Evolutionary conservation across 2,888 invertebrate genomes (phyloP), one percentile per base, ranked within the genome.

Genomic region (Alentia gelatinosa): DNA sequence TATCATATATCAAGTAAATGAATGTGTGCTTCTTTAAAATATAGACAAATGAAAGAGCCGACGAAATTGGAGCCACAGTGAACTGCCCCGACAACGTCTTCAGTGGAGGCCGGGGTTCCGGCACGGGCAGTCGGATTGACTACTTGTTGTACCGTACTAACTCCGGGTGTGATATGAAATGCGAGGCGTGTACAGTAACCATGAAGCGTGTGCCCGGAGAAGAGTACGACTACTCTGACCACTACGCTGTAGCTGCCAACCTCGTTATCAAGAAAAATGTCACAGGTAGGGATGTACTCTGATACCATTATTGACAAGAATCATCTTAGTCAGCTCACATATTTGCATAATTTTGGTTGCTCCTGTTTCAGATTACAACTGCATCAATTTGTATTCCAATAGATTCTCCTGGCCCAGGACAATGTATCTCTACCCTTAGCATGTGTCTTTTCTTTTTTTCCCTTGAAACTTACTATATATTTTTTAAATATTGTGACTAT

Each of bases 1-100:
- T n/a, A n/a, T n/a, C n/a, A n/a, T n/a, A n/a, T n/a, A n/a, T n/a
- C n/a, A n/a, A n/a, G n/a, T n/a, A n/a, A n/a, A n/a, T n/a, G n/a
- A n/a, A n/a, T n/a, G 47, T 47, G 23, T 56, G 56, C n/a, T 4
- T 1, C 19, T 56, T 56, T 56, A 3, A n/a, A 9, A 56, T 56
- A 56, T 12, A 79, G 79, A 35, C 15, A 19, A 97, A 94, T 95
- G 97, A 95, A 97, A n/a, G 30, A 9, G 91, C 33, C 19, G 93
- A 92, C 30, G 94, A 93, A 35, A 92, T 95, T 15, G 96, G 97
- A 90, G 97, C 98, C 63, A 99, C 99, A 23, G 97, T 98, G 95
- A 98, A 98, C 94, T 97, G 97, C 94, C 97, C 97, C 9, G 97
- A 97, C 92, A 99, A 99, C 96, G 98, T 98, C 93, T 99, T 98